These are phyloP conservation scores for Trachelus stipa DNA, from an alignment of 2,888 invertebrate species.

Conservation along the genomic window DNA sequence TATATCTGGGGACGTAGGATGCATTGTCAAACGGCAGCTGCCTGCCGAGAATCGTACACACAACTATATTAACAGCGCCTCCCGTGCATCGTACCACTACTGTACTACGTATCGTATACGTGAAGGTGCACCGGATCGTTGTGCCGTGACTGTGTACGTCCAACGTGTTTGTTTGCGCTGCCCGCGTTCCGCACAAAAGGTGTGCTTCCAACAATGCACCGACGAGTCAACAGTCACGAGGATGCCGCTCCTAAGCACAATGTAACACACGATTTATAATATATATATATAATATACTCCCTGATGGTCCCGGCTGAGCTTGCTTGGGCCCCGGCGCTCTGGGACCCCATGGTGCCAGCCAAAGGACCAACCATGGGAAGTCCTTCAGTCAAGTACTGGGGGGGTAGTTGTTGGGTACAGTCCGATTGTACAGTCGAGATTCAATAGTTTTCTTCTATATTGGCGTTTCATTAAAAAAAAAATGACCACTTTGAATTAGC, in stretches of 20 bases:
- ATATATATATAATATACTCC: conserved; percentile 25
- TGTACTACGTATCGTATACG: conserved; percentile 5
- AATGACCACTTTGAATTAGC: neutral
- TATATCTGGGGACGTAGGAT: conserved; percentile 53
- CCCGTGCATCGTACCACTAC: conserved; percentile 2
- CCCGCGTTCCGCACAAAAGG: conserved; percentile 58
- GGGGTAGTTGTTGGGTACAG: neutral
- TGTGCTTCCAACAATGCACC: conserved; percentile 59
- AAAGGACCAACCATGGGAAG: conserved; percentile 13
- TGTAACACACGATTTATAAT: conserved; percentile 63
- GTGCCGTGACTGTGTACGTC: neutral
- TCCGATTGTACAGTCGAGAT: neutral
- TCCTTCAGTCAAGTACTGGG: neutral
- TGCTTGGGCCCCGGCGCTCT: neutral
- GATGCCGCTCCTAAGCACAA: conserved; percentile 57
- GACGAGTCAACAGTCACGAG: conserved; percentile 63
- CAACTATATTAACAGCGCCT: conserved; percentile 56
- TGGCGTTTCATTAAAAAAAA: neutral
- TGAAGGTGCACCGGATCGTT: conserved; percentile 20
- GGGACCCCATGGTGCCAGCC: conserved; percentile 4
- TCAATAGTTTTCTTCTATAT: neutral
- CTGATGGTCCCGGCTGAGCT: neutral
- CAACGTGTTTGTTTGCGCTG: conserved; percentile 61
- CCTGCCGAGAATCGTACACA: conserved; percentile 42
- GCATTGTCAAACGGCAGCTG: conserved; percentile 62